These are phyloP conservation scores for Lutjanus campechanus DNA, from an alignment of 2,797 vertebrate species.

Conservation along the genomic window DNA sequence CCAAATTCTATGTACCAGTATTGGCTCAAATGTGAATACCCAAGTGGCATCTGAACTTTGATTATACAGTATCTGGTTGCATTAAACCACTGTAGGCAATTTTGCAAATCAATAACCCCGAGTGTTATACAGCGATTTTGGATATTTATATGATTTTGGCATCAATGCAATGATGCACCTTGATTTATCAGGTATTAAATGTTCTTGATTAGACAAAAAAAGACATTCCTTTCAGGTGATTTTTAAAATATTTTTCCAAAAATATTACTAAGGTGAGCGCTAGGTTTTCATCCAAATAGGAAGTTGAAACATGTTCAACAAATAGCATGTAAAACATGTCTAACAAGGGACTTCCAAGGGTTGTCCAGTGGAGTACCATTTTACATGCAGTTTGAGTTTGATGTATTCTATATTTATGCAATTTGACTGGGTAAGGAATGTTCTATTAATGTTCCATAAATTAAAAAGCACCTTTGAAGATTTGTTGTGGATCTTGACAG, in stretches of 20 bases:
- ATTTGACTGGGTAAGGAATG: not conserved
- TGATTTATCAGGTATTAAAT: not conserved
- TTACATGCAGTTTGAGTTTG: not conserved
- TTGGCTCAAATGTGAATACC: no score
- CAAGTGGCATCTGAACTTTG: no score
- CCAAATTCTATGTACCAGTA: no score
- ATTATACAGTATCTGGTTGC: no score
- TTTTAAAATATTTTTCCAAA: not conserved
- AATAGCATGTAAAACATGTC: not conserved
- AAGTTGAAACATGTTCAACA: not conserved
- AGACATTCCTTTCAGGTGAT: not conserved
- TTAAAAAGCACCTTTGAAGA: constrained; percentile 1
- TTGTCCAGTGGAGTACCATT: not conserved
- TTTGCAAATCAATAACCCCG: no score
- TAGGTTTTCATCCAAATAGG: not conserved
- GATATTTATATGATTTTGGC: not conserved
- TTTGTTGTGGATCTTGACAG: constrained; percentile 1
- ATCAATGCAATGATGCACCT: not conserved
- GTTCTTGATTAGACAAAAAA: not conserved
- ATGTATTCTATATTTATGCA: not conserved
- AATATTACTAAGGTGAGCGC: not conserved
- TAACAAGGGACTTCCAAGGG: no score
- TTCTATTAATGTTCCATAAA: not conserved
- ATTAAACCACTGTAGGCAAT: no score
- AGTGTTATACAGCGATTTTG: no score